Conservation (phyloP, 2,888 invertebrate species). For the Hydropsyche betteni region DNA sequence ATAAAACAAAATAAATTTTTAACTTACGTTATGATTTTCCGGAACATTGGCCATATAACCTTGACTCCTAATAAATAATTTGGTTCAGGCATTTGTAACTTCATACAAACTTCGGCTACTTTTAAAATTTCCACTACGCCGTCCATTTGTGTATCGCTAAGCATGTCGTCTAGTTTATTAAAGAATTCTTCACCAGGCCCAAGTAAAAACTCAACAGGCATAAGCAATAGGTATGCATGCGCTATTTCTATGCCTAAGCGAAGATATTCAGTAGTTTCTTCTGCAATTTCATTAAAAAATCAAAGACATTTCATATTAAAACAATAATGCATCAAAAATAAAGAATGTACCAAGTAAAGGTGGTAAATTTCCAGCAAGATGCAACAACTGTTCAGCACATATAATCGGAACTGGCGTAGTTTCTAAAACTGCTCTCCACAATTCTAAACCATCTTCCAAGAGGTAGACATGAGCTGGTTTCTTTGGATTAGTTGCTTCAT, state of each 20-base stretch:
- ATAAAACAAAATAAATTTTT: slow-evolving; percentile 25
- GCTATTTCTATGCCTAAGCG: slow-evolving; percentile 82
- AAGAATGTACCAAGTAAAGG: slow-evolving; percentile 72
- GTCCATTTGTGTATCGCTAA: slow-evolving; percentile 81
- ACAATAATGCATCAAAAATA: neutral
- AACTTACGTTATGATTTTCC: slow-evolving; percentile 47
- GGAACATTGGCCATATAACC: slow-evolving; percentile 63
- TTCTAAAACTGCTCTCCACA: slow-evolving; percentile 84
- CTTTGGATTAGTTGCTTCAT: slow-evolving; percentile 75
- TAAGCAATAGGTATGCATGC: slow-evolving; percentile 82
- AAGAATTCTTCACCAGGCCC: slow-evolving; percentile 77
- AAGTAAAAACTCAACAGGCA: slow-evolving; percentile 79
- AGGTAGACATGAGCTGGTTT: slow-evolving; percentile 88
- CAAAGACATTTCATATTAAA: neutral
- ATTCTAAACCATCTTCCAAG: slow-evolving; percentile 89
- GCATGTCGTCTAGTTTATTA: slow-evolving; percentile 73
- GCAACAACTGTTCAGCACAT: slow-evolving; percentile 63
- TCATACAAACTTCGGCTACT: slow-evolving; percentile 79
- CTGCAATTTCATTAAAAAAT: slow-evolving; percentile 61
- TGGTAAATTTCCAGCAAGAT: slow-evolving; percentile 78
- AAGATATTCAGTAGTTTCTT: slow-evolving; percentile 83
- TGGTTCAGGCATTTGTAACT: slow-evolving; percentile 77
- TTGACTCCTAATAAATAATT: slow-evolving; percentile 72
- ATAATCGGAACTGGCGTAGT: slow-evolving; percentile 67
- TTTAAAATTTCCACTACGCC: slow-evolving; percentile 78